Conservation (phyloP, 2,888 invertebrate species). For the Dryococelus australis region DNA sequence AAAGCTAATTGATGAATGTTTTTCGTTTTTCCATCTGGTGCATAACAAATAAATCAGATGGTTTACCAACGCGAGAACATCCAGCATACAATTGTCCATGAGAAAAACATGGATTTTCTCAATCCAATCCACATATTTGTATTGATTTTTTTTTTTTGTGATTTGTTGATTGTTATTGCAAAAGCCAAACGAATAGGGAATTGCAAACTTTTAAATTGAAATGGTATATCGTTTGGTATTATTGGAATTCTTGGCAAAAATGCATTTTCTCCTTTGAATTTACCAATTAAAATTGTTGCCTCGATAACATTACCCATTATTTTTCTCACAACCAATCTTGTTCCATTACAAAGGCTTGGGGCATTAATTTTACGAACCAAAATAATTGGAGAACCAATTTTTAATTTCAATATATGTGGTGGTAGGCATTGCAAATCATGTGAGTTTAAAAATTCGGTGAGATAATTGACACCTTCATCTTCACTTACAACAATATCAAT, state of each 20-base stretch:
- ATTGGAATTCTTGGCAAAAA: background rate
- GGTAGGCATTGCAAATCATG: background rate
- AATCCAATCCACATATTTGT: conserved; percentile 51
- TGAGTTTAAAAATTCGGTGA: background rate
- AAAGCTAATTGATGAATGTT: background rate
- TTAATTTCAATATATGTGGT: background rate
- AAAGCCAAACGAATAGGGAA: background rate
- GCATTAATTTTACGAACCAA: background rate
- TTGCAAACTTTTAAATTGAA: background rate
- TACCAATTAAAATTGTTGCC: conserved; percentile 51
- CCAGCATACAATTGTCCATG: conserved; percentile 55
- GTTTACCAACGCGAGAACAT: conserved; percentile 49
- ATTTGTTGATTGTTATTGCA: conserved; percentile 52
- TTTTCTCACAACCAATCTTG: conserved; percentile 39
- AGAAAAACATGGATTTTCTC: conserved; percentile 53
- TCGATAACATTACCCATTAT: conserved; percentile 44
- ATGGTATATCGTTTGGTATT: background rate
- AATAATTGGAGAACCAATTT: background rate
- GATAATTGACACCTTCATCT: background rate
- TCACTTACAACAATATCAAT: conserved; percentile 27
- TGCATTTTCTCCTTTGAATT: conserved; percentile 49
- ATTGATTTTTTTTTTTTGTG: no score
- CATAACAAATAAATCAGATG: conserved; percentile 28
- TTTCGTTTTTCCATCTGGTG: conserved; percentile 29
- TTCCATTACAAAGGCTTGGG: conserved; percentile 21